Conservation (phyloP, 2,888 invertebrate genomes). For the Corythucha ciliata region DNA sequence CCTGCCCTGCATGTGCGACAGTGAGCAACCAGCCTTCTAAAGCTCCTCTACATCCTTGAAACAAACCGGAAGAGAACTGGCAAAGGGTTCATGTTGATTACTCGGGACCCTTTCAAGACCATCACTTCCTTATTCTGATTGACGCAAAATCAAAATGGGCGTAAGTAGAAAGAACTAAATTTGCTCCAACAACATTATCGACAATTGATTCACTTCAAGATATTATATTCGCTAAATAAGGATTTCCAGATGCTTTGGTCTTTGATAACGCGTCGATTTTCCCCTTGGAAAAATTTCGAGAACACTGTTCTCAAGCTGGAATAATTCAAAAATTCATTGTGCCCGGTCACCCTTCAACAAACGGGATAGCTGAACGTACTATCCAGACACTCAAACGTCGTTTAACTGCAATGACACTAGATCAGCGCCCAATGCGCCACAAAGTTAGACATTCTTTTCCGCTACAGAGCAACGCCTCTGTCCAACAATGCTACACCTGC, state of each 20-base stretch:
- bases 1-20: too few relatives aligned
- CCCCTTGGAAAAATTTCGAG: too few relatives aligned
- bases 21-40: too few relatives aligned
- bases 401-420: neutral
- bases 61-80: too few relatives aligned
- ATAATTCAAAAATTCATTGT: slow-evolving; percentile 5
- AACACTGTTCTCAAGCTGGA: too few relatives aligned
- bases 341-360: slow-evolving; percentile 8
- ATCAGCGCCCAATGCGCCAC: neutral
- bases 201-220: neutral
- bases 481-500: slow-evolving; percentile 16
- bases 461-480: slow-evolving; percentile 20
- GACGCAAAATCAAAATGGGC: slow-evolving; percentile 1
- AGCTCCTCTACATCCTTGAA: too few relatives aligned
- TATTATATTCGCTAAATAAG: neutral
- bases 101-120: neutral
- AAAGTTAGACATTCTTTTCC: slow-evolving; percentile 15
- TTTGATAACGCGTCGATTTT: neutral
- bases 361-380: slow-evolving; percentile 3
- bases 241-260: neutral
- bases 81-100: too few relatives aligned
- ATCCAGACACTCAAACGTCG: neutral
- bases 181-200: neutral
- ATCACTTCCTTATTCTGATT: neutral
- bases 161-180: neutral